Conservation (phyloP, 1,140 invertebrate species). For the Pygmarrhopalites habei region DNA sequence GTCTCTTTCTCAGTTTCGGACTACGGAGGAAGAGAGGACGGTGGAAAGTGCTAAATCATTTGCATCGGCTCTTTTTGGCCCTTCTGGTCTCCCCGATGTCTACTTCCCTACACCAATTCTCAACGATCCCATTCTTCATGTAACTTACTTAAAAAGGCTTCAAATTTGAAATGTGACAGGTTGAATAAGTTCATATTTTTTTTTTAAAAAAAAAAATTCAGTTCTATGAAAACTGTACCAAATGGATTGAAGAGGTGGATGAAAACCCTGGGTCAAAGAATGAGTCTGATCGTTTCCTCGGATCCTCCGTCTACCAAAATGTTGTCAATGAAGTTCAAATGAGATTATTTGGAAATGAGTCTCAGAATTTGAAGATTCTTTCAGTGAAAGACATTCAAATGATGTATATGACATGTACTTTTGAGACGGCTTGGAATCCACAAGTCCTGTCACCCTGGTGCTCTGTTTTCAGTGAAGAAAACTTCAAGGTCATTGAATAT, state of each 20-base stretch:
- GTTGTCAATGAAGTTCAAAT: constrained; percentile 54
- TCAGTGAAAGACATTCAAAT: constrained; percentile 51
- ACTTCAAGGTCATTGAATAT: constrained; percentile 62
- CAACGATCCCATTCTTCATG: constrained; percentile 62
- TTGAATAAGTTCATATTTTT: neutral
- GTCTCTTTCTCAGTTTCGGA: constrained; percentile 54
- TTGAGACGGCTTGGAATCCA: constrained; percentile 64
- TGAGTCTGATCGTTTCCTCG: constrained; percentile 56
- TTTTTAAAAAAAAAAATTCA: too few relatives aligned
- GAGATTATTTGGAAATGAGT: constrained; percentile 55
- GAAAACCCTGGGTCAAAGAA: constrained; percentile 59
- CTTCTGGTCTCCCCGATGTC: constrained; percentile 51
- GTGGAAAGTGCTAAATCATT: constrained; percentile 65
- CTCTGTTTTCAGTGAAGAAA: constrained; percentile 51
- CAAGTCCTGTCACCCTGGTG: constrained; percentile 62
- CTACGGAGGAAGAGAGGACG: constrained; percentile 64
- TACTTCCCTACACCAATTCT: constrained; percentile 55
- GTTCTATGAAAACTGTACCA: constrained; percentile 72
- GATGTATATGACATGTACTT: constrained; percentile 66
- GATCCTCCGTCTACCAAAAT: constrained; percentile 53
- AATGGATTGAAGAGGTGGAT: constrained; percentile 65
- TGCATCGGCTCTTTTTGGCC: constrained; percentile 62
- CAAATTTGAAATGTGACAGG: neutral
- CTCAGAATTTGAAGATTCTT: constrained; percentile 43
- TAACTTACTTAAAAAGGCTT: too few relatives aligned